Evolutionary conservation across 2,888 invertebrate genomes (phyloP), one percentile per base, ranked within the genome.

Genomic region (Noctua fimbriata): DNA sequence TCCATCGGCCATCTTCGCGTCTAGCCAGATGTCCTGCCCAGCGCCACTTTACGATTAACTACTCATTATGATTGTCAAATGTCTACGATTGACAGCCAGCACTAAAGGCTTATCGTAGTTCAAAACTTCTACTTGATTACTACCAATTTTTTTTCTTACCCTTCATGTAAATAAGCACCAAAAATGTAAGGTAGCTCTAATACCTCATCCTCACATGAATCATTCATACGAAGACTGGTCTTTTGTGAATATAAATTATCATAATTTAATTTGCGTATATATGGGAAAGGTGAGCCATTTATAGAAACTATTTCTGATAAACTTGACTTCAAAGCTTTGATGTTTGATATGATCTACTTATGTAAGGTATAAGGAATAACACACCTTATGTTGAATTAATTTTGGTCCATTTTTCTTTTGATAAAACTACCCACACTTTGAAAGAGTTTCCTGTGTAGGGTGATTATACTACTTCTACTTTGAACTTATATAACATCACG

Each of bases 231-330:
- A 24, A 36, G n/a, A 2, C 52, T 77, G 28, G 67, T 67, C 52
- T 67, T 81, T 77, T 81, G 82, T 71, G 81, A 77, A 76, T 77
- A 36, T 44, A 44, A 71, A 82, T 82, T 77, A 82, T 44, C 36
- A 82, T 82, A 71, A 81, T 58, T 67, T 52, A 58, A 81, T 82
- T 82, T 83, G 32, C 49, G 24, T 73, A 44, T 44, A 65, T 73
- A 60, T 71, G 65, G 66, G 58, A 83, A 60, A 78, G 52, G 52
- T 47, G 18, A 21, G 69, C 32, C 49, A 44, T 73, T 60, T 58
- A 58, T 44, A 28, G 44, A 65, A 73, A 73, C 70, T 67, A 73
- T 83, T 70, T 60, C 65, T 78, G 24, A 52, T 67, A 60, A 60
- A 60, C 16, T 58, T 32, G 24, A 66, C 28, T 66, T 49, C 66